These are phyloP conservation scores for Vidua macroura DNA, from an alignment of 2,113 vertebrate species.

Conservation along the genomic window DNA sequence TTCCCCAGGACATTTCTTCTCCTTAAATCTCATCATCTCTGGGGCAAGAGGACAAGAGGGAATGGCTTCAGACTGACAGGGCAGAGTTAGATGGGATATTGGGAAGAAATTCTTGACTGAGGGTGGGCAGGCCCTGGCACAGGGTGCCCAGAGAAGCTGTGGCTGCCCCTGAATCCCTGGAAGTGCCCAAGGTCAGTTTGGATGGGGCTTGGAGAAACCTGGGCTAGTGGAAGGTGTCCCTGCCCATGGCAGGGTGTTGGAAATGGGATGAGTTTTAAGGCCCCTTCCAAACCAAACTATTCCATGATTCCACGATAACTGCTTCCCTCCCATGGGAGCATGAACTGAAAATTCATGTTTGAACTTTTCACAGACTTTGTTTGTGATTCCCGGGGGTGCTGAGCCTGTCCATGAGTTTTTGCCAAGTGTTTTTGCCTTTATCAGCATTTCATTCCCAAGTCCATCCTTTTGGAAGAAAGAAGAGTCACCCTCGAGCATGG, in stretches of 20 bases:
- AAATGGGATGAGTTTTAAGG: neutral
- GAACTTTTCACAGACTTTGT: neutral
- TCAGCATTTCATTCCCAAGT: neutral
- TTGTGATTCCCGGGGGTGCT: neutral
- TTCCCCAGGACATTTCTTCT: neutral
- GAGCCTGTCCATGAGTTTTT: neutral
- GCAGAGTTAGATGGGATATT: neutral
- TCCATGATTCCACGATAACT: neutral
- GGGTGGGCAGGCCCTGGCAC: neutral
- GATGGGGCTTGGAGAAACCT: fast-evolving
- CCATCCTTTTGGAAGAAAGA: neutral
- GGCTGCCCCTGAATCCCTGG: neutral
- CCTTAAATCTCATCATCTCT: neutral
- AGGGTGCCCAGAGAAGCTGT: neutral
- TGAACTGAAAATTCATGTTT: neutral
- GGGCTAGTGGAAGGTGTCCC: neutral
- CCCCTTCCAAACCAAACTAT: neutral
- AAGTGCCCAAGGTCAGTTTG: neutral
- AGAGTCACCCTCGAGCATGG: fast-evolving
- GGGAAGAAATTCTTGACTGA: neutral
- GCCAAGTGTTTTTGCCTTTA: neutral
- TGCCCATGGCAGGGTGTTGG: neutral
- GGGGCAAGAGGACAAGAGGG: neutral
- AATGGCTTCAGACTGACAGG: neutral
- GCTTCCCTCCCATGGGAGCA: neutral